These are phyloP conservation scores for Lasioglossum oenotherae DNA, from an alignment of 2,888 invertebrate genomes.

Conservation along the genomic window DNA sequence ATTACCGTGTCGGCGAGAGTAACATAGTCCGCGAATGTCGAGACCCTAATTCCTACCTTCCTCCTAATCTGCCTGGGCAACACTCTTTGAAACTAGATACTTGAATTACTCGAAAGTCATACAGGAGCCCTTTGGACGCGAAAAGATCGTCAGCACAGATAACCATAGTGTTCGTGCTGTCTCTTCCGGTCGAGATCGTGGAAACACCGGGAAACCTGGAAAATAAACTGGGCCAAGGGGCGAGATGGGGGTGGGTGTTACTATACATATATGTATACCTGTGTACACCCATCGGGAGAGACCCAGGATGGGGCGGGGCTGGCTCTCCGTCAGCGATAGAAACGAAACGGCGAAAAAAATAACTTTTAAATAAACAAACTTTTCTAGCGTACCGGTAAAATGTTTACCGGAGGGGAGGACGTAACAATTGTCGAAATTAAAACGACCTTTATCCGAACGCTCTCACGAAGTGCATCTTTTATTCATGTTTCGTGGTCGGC, in stretches of 20 bases:
- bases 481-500: background rate
- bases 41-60: slow-evolving; percentile 49
- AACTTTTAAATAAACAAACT: background rate
- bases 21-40: slow-evolving; percentile 53
- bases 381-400: background rate
- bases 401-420: background rate
- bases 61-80: slow-evolving; percentile 50
- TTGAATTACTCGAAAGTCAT: slow-evolving; percentile 50
- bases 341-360: background rate
- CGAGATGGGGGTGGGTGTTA: background rate
- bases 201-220: slow-evolving; percentile 15
- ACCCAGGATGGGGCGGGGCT: background rate
- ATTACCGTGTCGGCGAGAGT: slow-evolving; percentile 43
- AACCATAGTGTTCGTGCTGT: slow-evolving; percentile 27
- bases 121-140: slow-evolving; percentile 25
- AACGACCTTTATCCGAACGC: background rate
- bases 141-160: slow-evolving; percentile 43
- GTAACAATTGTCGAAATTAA: slow-evolving; percentile 4
- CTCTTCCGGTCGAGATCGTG: background rate
- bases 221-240: slow-evolving; percentile 29
- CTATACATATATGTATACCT: background rate
- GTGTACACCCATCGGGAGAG: background rate
- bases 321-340: background rate
- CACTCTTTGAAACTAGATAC: slow-evolving; percentile 52
- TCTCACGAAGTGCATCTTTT: background rate